Evolutionary conservation across 2,113 vertebrate species (phyloP).

Genomic region (Dicrurus megarhynchus): DNA sequence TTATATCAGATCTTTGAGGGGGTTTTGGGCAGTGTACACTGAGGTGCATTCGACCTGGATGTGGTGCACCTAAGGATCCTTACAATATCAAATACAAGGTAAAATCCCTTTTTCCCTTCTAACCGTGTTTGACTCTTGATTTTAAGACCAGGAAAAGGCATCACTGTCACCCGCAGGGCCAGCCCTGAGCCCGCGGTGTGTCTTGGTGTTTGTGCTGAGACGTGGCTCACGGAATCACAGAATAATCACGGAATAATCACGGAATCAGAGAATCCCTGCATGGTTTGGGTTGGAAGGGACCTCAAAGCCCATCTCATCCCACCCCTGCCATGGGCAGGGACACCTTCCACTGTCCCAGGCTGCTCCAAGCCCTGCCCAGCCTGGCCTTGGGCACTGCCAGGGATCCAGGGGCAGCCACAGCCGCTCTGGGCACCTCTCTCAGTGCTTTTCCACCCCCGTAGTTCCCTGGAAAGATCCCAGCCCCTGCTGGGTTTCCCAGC

Average conservation of each 20-base stretch:
- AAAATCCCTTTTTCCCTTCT: too few species aligned
- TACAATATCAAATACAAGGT: too few species aligned
- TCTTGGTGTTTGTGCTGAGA: background rate
- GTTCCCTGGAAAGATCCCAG: background rate
- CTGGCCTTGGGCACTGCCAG: background rate
- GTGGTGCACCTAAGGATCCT: too few species aligned
- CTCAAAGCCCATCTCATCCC: background rate
- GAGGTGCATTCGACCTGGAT: too few species aligned
- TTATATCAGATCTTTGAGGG: too few species aligned
- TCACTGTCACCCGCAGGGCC: background rate
- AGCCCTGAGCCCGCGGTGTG: background rate
- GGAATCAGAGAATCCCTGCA: background rate
- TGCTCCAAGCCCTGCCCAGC: accelerated
- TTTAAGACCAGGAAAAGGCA: too few species aligned
- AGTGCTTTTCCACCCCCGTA: background rate
- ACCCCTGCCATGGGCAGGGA: background rate
- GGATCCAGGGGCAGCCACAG: background rate
- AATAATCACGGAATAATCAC: too few species aligned
- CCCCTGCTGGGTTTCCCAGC: background rate
- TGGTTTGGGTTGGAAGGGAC: background rate
- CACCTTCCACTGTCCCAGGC: accelerated
- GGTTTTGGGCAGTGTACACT: too few species aligned
- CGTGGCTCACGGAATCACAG: accelerated
- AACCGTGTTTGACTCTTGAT: too few species aligned
- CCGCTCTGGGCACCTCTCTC: background rate